phyloP scores from a whole-genome alignment of 2,888 invertebrate species.

The Nemotelus nigrinus region DNA sequence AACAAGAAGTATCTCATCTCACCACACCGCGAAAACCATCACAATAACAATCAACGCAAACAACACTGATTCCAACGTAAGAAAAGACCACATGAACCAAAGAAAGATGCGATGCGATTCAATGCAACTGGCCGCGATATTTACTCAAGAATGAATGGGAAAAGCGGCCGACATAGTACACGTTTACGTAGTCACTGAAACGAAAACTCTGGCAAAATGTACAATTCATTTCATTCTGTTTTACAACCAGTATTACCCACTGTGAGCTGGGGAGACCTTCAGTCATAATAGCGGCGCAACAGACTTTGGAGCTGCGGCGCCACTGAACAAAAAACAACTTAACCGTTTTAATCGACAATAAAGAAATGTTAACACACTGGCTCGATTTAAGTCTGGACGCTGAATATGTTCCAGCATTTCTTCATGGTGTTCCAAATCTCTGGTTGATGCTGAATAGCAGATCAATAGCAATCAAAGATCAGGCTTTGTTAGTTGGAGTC shows the following conservation, averaged over 20 bases:
- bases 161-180: conserved; percentile 38
- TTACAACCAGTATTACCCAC: conserved; percentile 1
- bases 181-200: conserved; percentile 36
- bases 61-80: too few relatives aligned
- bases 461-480: too few relatives aligned
- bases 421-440: too few relatives aligned
- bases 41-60: too few relatives aligned
- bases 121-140: background rate
- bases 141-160: conserved; percentile 9
- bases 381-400: background rate
- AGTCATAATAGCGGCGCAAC: background rate
- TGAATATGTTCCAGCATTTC: background rate
- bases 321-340: background rate
- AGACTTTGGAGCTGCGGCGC: background rate
- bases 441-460: too few relatives aligned
- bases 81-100: background rate
- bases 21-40: too few relatives aligned
- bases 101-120: background rate
- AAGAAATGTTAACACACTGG: too few relatives aligned
- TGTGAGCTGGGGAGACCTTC: conserved; percentile 21
- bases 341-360: too few relatives aligned
- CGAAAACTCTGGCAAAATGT: conserved; percentile 14
- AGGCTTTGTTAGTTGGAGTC: too few relatives aligned
- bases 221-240: conserved; percentile 29
- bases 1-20: too few relatives aligned